Percentiles rank a stretch among this genome's conserved stretches.
Evolutionary conservation across 1,140 invertebrate species (phyloP).

Genomic region (Holcopasites calliopsidis): DNA sequence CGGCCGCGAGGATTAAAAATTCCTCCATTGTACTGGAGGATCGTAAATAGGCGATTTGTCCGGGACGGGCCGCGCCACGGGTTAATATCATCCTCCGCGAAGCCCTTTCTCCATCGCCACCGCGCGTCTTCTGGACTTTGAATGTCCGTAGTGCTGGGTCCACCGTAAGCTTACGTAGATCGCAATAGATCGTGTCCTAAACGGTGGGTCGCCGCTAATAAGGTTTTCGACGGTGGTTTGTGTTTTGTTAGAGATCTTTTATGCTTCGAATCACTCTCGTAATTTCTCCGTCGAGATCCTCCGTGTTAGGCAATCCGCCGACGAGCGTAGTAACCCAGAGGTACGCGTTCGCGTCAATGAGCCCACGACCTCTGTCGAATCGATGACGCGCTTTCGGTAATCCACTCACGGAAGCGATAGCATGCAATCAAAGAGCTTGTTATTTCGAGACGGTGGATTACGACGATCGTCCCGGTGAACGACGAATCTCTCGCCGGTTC

Average conservation of each 20-base stretch:
- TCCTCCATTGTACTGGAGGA: slow-evolving; percentile 68
- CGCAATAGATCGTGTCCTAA: slow-evolving; percentile 61
- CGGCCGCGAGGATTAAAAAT: slow-evolving; percentile 71
- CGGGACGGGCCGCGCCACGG: slow-evolving; percentile 62
- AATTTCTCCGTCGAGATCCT: background rate
- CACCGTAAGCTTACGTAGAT: slow-evolving; percentile 61
- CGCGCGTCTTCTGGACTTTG: background rate
- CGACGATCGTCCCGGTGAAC: slow-evolving; percentile 12
- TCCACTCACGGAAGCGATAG: slow-evolving; percentile 14
- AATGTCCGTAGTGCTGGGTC: background rate
- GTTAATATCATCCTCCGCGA: slow-evolving; percentile 62
- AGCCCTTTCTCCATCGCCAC: background rate
- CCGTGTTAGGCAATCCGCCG: background rate
- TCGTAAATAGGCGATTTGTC: slow-evolving; percentile 78
- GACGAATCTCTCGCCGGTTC: slow-evolving; percentile 24
- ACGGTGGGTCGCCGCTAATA: slow-evolving; percentile 64
- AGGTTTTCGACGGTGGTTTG: background rate
- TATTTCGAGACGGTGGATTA: slow-evolving; percentile 34
- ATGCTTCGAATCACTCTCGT: background rate
- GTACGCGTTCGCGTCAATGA: background rate
- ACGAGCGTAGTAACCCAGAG: background rate
- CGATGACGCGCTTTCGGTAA: slow-evolving; percentile 29
- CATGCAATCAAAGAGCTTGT: slow-evolving; percentile 24
- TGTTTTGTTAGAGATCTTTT: no score
- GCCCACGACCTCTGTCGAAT: slow-evolving; percentile 9